Evolutionary conservation across 2,888 invertebrate genomes (phyloP).

Genomic region (Ypsolopha scabrella): DNA sequence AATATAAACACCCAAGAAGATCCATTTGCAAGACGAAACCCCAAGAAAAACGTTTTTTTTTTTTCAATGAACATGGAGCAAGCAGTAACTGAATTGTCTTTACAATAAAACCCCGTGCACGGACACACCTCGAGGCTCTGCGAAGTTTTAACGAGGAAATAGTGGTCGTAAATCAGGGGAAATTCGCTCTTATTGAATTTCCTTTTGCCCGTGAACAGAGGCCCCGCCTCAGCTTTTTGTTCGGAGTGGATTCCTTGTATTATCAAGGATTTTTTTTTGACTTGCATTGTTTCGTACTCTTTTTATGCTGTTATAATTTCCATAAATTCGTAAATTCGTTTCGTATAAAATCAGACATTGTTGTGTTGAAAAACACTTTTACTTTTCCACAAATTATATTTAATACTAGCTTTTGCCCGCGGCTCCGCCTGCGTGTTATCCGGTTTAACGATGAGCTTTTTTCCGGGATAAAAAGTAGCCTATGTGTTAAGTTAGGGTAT

Average conservation of each 20-base stretch:
- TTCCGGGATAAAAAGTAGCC: too few species aligned
- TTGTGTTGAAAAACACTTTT: too few species aligned
- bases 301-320: too few species aligned
- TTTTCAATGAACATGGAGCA: slow-evolving; percentile 1
- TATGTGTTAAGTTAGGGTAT: too few species aligned
- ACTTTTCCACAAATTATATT: too few species aligned
- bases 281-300: too few species aligned
- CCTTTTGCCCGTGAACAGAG: slow-evolving; percentile 55
- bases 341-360: too few species aligned
- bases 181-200: slow-evolving; percentile 69
- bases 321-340: too few species aligned
- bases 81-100: slow-evolving; percentile 33
- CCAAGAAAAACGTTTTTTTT: slow-evolving; percentile 2
- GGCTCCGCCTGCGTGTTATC: too few species aligned
- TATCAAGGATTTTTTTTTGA: background rate
- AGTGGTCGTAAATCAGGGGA: slow-evolving; percentile 66
- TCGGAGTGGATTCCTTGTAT: slow-evolving; percentile 20
- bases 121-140: slow-evolving; percentile 47
- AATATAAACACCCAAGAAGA: too few species aligned
- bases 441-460: too few species aligned
- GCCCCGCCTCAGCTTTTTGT: slow-evolving; percentile 50
- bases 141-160: slow-evolving; percentile 64
- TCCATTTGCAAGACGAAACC: background rate
- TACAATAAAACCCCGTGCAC: slow-evolving; percentile 43
- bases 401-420: too few species aligned